Conservation (phyloP, 1,140 invertebrate species). For the Schlechtendalia chinensis region DNA sequence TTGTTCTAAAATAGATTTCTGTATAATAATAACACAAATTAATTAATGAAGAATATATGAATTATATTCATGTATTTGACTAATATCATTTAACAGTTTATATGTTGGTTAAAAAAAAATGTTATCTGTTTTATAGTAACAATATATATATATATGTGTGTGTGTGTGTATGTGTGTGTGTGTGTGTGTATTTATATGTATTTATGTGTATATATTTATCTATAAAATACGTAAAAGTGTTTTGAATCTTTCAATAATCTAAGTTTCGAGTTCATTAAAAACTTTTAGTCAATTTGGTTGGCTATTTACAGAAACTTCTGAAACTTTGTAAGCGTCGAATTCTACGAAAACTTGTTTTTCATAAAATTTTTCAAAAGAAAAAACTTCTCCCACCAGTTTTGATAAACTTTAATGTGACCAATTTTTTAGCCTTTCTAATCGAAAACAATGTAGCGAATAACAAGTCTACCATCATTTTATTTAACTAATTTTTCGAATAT, state of each 20-base stretch:
- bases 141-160: too few species aligned
- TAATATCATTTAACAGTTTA: too few species aligned
- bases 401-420: not conserved
- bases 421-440: not conserved
- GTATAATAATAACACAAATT: too few species aligned
- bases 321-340: not conserved
- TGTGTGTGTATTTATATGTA: too few species aligned
- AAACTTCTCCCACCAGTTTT: not conserved
- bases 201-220: not conserved
- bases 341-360: not conserved
- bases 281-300: conserved; percentile 23
- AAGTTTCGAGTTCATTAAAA: conserved; percentile 7
- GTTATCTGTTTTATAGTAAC: too few species aligned
- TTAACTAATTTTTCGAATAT: too few species aligned
- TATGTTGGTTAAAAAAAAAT: too few species aligned
- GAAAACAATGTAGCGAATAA: not conserved
- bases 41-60: too few species aligned
- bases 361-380: not conserved
- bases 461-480: too few species aligned
- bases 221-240: not conserved
- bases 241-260: conserved; percentile 11
- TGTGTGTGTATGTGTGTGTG: not conserved
- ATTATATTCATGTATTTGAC: too few species aligned
- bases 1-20: not conserved
- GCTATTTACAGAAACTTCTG: conserved; percentile 9